Evolutionary conservation across 2,797 vertebrate species (phyloP), one percentile per base, ranked within the genome.

Genomic region (Allobates femoralis): DNA sequence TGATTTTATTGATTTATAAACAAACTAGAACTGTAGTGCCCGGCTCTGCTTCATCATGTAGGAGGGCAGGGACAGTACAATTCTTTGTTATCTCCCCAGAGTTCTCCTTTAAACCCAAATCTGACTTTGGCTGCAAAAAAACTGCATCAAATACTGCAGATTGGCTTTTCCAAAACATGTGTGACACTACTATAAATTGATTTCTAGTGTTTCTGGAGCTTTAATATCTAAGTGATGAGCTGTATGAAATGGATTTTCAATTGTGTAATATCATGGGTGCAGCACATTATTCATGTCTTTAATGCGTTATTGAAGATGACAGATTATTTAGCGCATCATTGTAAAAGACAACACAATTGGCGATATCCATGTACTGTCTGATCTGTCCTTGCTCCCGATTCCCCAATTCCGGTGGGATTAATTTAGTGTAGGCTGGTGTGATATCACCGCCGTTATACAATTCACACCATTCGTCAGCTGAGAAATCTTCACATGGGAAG

Each of bases 291-390:
- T 58, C 73, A 83, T 74, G 51, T 56, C 51, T 74, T 58, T 83
- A 83, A 58, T 83, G 53, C 32, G 73, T 83, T 83, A 83, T 58
- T 83, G n/a, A 82, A 56, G 46, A 82, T 30, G 64, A 32, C 23
- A 71, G 66, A 34, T 51, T 56, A 71, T 55, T 37, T 23, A 53
- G 53, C 56, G 23, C 26, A 79, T 82, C 56, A 71, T 81, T 66
- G 5, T 30, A 32, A 51, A 62, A 32, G 28, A 64, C 37, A 77
- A 46, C 32, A 67, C 18, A 26, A 85, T 71, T 85, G 23, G 7
- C 46, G n/a, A 28, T 71, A 71, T 56, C 26, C 66, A 58, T 46
- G 64, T 71, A n/a, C 18, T 55, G 30, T 79, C 64, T 73, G 66
- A 80, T 74, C 11, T 60, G 64, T 60, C 66, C 53, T n/a, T 30